Percentiles rank a stretch among this genome's conserved stretches.
These are phyloP conservation scores for Salminus brasiliensis DNA, from an alignment of 2,113 vertebrate species.

Conservation along the genomic window DNA sequence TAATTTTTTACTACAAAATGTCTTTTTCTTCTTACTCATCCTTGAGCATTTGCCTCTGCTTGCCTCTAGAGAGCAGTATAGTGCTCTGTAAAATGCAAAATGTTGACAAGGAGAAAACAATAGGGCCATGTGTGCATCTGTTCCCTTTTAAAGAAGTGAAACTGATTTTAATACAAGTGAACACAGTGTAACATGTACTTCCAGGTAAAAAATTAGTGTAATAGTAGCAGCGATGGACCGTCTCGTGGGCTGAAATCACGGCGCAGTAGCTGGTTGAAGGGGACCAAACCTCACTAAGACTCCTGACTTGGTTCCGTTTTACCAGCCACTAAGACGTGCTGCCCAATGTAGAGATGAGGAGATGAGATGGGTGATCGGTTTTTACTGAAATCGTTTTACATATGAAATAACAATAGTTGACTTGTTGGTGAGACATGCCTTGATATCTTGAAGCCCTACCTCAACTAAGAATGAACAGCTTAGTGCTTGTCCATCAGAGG, in stretches of 20 bases:
- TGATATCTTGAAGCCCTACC: no score
- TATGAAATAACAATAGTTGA: neutral
- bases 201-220: neutral
- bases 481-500: neutral
- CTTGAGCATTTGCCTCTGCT: neutral
- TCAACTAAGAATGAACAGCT: neutral
- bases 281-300: conserved; percentile 90
- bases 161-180: neutral
- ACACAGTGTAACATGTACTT: neutral
- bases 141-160: conserved; percentile 1
- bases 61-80: conserved; percentile 47
- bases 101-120: neutral
- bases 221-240: neutral
- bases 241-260: conserved; percentile 51
- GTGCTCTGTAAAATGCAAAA: conserved; percentile 4
- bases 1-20: conserved; percentile 28
- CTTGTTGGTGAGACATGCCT: no score
- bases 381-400: neutral
- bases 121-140: no score
- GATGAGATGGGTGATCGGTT: neutral
- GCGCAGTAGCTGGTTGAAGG: conserved; percentile 92
- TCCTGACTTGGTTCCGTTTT: conserved; percentile 90
- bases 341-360: neutral
- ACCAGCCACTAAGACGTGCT: conserved; percentile 83
- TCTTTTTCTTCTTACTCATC: conserved; percentile 6